Percentiles rank a stretch among this genome's conserved stretches.
Evolutionary conservation across 2,797 vertebrate species (phyloP).

Genomic region (Argentina silus): DNA sequence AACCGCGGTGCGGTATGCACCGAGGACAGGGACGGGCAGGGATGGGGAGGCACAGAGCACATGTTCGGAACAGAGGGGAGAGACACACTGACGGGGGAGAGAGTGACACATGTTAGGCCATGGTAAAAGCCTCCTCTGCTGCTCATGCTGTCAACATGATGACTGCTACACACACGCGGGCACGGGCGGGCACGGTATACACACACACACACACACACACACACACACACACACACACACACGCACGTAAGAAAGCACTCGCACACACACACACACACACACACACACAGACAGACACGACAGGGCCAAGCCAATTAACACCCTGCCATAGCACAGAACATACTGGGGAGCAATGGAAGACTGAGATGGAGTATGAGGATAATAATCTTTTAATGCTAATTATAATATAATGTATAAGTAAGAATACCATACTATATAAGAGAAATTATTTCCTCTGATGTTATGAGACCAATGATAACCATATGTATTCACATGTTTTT

Average conservation of each 20-base stretch:
- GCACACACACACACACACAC: constrained; percentile 31
- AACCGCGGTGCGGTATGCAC: neutral
- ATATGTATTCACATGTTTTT: neutral
- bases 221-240: constrained; percentile 54
- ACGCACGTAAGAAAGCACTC: constrained; percentile 26
- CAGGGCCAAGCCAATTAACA: constrained; percentile 77
- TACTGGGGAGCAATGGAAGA: constrained; percentile 56
- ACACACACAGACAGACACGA: constrained; percentile 43
- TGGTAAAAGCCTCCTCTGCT: constrained; percentile 54
- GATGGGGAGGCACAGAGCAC: constrained; percentile 57
- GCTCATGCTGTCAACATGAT: constrained; percentile 66
- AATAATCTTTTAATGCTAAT: constrained; percentile 49
- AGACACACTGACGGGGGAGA: constrained; percentile 48
- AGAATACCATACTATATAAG: too few species aligned
- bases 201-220: constrained; percentile 56
- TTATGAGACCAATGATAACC: neutral
- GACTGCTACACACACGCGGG: constrained; percentile 28
- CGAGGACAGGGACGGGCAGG: constrained; percentile 48
- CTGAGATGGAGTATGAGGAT: constrained; percentile 71
- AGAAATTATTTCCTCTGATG: neutral
- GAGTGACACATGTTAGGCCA: constrained; percentile 60
- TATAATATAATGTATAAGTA: neutral
- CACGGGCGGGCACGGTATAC: neutral
- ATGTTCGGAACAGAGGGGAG: constrained; percentile 65
- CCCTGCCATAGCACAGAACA: constrained; percentile 73